Evolutionary conservation across 2,113 vertebrate genomes (phyloP).

Genomic region (Pollachius pollachius): DNA sequence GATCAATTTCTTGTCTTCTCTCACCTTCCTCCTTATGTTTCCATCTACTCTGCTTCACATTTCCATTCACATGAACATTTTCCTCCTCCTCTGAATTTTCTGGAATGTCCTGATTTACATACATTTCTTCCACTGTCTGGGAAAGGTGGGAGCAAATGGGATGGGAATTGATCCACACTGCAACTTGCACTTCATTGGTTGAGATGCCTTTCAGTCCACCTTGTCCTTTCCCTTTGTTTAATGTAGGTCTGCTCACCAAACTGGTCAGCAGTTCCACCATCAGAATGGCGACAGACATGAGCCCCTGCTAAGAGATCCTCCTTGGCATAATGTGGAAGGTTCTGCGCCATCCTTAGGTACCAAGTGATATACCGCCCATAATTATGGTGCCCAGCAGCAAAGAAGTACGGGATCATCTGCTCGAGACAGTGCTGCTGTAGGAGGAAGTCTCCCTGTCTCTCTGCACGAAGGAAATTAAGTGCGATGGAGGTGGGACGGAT

Average conservation of each 20-base stretch:
- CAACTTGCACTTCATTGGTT: neutral
- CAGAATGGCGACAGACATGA: too few relatives aligned
- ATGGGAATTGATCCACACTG: slow-evolving; percentile 10
- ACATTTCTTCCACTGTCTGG: slow-evolving; percentile 10
- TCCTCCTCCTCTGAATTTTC: slow-evolving; percentile 9
- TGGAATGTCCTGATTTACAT: slow-evolving; percentile 3
- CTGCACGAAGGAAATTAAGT: too few relatives aligned
- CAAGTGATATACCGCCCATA: too few relatives aligned
- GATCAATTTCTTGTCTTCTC: slow-evolving; percentile 13
- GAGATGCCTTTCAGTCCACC: slow-evolving; percentile 17
- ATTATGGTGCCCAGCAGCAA: too few relatives aligned
- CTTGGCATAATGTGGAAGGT: too few relatives aligned
- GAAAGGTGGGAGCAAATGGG: slow-evolving; percentile 16
- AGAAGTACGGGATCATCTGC: too few relatives aligned
- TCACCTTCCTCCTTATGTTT: neutral
- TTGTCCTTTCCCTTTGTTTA: slow-evolving; percentile 6
- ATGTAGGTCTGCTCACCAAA: neutral
- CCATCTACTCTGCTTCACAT: slow-evolving; percentile 12
- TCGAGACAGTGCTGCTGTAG: too few relatives aligned
- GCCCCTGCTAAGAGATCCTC: too few relatives aligned
- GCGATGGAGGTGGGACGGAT: too few relatives aligned
- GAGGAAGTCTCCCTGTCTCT: too few relatives aligned
- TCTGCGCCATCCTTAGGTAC: too few relatives aligned
- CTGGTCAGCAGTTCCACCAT: too few relatives aligned
- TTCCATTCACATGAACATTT: slow-evolving; percentile 5